These are phyloP conservation scores for Coregonus sp. DNA, from an alignment of 2,797 vertebrate species.

Conservation along the genomic window DNA sequence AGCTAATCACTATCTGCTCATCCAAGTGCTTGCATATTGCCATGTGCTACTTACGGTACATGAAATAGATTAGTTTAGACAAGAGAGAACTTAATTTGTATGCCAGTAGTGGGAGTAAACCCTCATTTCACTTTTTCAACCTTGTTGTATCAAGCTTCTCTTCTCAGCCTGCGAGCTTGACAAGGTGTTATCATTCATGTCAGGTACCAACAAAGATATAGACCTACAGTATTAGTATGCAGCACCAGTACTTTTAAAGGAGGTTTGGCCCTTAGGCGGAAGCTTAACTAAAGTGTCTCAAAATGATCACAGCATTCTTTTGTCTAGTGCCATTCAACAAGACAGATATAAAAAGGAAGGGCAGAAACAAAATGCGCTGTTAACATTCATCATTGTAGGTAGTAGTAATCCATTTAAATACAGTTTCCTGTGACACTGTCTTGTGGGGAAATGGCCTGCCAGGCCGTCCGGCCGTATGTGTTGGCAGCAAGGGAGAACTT, in stretches of 20 bases:
- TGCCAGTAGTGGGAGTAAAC: slow-evolving; percentile 3
- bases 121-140: background rate
- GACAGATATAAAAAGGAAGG: background rate
- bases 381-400: slow-evolving; percentile 37
- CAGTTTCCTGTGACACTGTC: slow-evolving; percentile 47
- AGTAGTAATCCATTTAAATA: slow-evolving; percentile 49
- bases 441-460: slow-evolving; percentile 50
- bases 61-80: background rate
- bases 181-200: background rate
- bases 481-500: slow-evolving; percentile 57
- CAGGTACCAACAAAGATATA: slow-evolving; percentile 3
- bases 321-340: background rate
- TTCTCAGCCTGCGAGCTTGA: background rate
- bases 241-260: background rate
- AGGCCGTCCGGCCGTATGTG: slow-evolving; percentile 51
- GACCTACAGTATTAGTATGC: background rate
- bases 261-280: background rate
- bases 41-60: background rate
- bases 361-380: background rate
- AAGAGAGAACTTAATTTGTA: background rate
- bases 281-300: background rate
- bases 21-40: background rate
- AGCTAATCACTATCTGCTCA: background rate
- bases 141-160: background rate
- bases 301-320: background rate